Percentiles rank a stretch among this genome's conserved stretches.
phyloP scores from a whole-genome alignment of 1,140 invertebrate genomes.

The Drosophila kurseongensis region DNA sequence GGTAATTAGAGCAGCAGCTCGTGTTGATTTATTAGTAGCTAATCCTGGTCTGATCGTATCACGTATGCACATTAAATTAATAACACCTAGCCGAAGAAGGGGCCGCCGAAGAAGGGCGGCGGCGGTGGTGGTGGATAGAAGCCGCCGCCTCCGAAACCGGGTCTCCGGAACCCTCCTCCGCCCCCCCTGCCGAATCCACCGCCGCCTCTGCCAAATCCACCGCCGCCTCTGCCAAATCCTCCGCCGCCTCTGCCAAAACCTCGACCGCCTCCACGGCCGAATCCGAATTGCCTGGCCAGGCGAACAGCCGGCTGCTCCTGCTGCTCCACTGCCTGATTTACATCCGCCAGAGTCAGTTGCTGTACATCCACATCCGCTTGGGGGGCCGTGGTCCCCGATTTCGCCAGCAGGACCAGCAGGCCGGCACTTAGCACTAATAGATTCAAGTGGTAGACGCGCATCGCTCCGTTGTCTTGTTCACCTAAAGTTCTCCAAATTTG shows the following conservation, averaged over 20 bases:
- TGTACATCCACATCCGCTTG: slow-evolving; percentile 59
- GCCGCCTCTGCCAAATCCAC: not conserved
- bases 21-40: slow-evolving; percentile 48
- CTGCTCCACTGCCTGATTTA: slow-evolving; percentile 68
- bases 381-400: slow-evolving; percentile 15
- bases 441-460: slow-evolving; percentile 57
- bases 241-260: slow-evolving; percentile 24
- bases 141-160: slow-evolving; percentile 16
- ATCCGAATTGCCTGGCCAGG: slow-evolving; percentile 63
- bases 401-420: slow-evolving; percentile 43
- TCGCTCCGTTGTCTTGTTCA: slow-evolving; percentile 31
- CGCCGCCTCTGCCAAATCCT: slow-evolving; percentile 1
- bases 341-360: slow-evolving; percentile 74
- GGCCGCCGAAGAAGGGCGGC: slow-evolving; percentile 41
- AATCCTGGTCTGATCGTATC: slow-evolving; percentile 55
- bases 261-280: slow-evolving; percentile 16
- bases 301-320: slow-evolving; percentile 62
- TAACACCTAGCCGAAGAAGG: slow-evolving; percentile 59
- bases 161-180: slow-evolving; percentile 9
- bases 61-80: slow-evolving; percentile 39
- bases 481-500: slow-evolving; percentile 16
- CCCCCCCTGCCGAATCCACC: slow-evolving; percentile 4
- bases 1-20: slow-evolving; percentile 53
- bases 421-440: slow-evolving; percentile 73
- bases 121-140: slow-evolving; percentile 23